These are phyloP conservation scores for Drosophila stalkeri DNA, from an alignment of 2,888 invertebrate genomes.

Conservation along the genomic window DNA sequence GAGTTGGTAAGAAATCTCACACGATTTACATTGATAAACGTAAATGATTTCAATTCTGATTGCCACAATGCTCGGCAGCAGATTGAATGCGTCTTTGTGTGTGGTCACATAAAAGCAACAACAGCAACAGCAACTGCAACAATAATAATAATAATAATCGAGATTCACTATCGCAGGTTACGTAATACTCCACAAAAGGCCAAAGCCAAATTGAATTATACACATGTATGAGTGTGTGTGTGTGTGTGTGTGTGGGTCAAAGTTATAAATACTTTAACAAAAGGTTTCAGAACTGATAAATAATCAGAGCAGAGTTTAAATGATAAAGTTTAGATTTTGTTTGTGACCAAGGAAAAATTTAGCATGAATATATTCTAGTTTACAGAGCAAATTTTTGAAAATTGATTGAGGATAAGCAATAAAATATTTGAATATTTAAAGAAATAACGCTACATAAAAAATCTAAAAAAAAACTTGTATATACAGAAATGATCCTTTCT, in stretches of 20 bases:
- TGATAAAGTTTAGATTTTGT: neutral
- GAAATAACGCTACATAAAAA: too few relatives aligned
- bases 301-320: neutral
- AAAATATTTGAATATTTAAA: too few relatives aligned
- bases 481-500: too few relatives aligned
- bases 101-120: slow-evolving; percentile 4
- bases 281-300: neutral
- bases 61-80: slow-evolving; percentile 9
- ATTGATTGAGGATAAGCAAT: too few relatives aligned
- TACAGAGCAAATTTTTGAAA: neutral
- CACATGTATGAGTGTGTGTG: neutral
- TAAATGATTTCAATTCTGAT: slow-evolving; percentile 35
- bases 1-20: neutral
- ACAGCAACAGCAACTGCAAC: slow-evolving; percentile 13
- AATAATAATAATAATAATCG: slow-evolving; percentile 17
- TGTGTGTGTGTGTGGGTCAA: neutral
- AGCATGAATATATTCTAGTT: neutral
- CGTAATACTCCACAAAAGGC: neutral
- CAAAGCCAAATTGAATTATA: neutral
- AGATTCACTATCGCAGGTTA: neutral
- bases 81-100: slow-evolving; percentile 20
- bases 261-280: neutral
- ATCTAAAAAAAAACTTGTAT: too few relatives aligned
- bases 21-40: slow-evolving; percentile 22
- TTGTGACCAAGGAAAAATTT: neutral